Conservation (phyloP, 2,797 vertebrate species). For the Aeoliscus strigatus region DNA sequence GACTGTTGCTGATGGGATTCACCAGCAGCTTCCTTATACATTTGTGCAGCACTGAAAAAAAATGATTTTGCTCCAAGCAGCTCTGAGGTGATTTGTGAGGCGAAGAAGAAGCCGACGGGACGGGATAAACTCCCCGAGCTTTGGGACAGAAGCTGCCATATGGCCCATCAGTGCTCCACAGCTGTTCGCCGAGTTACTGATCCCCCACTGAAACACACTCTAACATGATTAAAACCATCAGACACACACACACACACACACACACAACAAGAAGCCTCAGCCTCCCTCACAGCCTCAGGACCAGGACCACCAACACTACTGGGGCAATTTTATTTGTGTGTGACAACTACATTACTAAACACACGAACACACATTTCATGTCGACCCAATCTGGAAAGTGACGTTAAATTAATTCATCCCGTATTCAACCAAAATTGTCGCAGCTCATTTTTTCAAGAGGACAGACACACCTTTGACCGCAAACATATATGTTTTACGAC, state of each 20-base stretch:
- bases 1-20: conserved; percentile 1
- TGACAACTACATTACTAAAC: too few relatives aligned
- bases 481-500: not conserved
- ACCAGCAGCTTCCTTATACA: conserved; percentile 4
- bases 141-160: conserved; percentile 40
- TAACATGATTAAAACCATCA: conserved; percentile 6
- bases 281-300: conserved; percentile 16
- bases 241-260: conserved; percentile 5
- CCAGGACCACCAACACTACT: not conserved
- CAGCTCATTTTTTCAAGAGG: too few relatives aligned
- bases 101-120: not conserved
- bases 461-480: too few relatives aligned
- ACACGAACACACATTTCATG: too few relatives aligned
- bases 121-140: not conserved
- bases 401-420: too few relatives aligned
- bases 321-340: not conserved
- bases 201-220: conserved; percentile 18
- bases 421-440: too few relatives aligned
- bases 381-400: too few relatives aligned
- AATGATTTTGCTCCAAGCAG: not conserved
- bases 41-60: not conserved
- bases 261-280: not conserved
- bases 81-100: not conserved
- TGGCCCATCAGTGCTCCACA: conserved; percentile 38
- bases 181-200: conserved; percentile 39